Conservation (phyloP, 2,888 invertebrate species). For the Scelioninae gen. 1 region DNA sequence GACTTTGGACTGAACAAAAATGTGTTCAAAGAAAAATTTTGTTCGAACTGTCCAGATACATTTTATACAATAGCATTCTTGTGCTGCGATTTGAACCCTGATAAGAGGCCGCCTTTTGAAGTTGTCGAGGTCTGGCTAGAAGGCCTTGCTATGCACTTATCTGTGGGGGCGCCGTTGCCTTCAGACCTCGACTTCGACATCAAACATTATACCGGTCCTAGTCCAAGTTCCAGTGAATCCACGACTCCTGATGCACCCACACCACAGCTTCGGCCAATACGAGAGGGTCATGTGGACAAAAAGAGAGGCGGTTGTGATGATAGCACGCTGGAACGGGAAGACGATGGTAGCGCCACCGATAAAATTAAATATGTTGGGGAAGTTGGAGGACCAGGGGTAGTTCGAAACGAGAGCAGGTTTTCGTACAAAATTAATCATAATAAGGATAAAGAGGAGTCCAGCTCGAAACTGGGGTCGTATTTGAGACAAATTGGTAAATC, state of each 20-base stretch:
- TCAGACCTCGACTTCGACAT: constrained; percentile 90
- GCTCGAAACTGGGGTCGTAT: constrained; percentile 78
- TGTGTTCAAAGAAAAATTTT: constrained; percentile 94
- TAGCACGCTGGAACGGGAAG: constrained; percentile 82
- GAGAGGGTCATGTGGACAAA: constrained; percentile 85
- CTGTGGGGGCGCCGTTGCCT: constrained; percentile 87
- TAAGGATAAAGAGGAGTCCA: constrained; percentile 75
- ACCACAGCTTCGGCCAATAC: constrained; percentile 86
- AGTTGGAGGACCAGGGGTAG: constrained; percentile 56
- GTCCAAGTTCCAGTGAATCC: constrained; percentile 87
- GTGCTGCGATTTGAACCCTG: constrained; percentile 95
- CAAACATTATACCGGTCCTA: constrained; percentile 88
- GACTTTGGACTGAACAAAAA: constrained; percentile 96
- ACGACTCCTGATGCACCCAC: constrained; percentile 86
- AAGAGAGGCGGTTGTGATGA: constrained; percentile 81
- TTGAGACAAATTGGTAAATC: constrained; percentile 81
- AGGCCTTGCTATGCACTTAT: constrained; percentile 90
- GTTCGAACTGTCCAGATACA: constrained; percentile 92
- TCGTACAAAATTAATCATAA: constrained; percentile 76
- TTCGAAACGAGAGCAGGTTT: constrained; percentile 74
- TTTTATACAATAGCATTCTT: constrained; percentile 95
- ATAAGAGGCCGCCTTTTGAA: constrained; percentile 95
- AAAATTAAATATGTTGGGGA: constrained; percentile 80
- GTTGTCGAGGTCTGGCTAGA: constrained; percentile 95
- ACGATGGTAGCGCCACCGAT: constrained; percentile 29